Evolutionary conservation across 2,113 vertebrate species (phyloP).

Genomic region (Trogon melanurus): DNA sequence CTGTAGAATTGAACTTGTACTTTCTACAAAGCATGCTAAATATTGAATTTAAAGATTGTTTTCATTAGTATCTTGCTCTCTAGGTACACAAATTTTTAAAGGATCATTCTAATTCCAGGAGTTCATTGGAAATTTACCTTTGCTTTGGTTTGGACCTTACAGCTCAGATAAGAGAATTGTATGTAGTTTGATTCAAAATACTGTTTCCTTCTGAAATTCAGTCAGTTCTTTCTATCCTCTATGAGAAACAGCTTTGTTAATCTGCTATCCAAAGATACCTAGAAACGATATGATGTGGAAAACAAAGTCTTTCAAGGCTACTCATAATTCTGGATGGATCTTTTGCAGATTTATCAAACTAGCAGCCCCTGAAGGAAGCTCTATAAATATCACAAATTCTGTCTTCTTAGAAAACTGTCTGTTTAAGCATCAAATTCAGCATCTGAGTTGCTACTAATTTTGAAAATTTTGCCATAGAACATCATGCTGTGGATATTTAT

Average conservation of each 20-base stretch:
- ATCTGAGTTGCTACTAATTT: background rate
- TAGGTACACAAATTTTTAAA: background rate
- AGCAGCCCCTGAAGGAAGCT: background rate
- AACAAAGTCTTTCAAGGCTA: background rate
- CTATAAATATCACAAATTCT: background rate
- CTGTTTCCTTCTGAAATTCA: background rate
- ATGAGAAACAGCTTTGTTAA: background rate
- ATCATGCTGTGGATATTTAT: background rate
- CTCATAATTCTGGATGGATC: background rate
- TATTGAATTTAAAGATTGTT: background rate
- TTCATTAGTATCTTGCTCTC: background rate
- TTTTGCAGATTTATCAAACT: background rate
- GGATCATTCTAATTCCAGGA: background rate
- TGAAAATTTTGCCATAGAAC: background rate
- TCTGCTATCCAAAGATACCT: background rate
- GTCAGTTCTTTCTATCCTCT: background rate
- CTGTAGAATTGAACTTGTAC: background rate
- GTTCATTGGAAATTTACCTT: background rate
- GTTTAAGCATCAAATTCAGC: background rate
- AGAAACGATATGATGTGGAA: background rate
- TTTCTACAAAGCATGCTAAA: background rate
- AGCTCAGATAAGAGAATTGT: background rate
- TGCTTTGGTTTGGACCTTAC: rapidly evolving
- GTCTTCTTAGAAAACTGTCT: background rate
- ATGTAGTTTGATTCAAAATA: background rate